These are phyloP conservation scores for Drosophila pseudotakahashii DNA, from an alignment of 2,888 invertebrate species.

Conservation along the genomic window DNA sequence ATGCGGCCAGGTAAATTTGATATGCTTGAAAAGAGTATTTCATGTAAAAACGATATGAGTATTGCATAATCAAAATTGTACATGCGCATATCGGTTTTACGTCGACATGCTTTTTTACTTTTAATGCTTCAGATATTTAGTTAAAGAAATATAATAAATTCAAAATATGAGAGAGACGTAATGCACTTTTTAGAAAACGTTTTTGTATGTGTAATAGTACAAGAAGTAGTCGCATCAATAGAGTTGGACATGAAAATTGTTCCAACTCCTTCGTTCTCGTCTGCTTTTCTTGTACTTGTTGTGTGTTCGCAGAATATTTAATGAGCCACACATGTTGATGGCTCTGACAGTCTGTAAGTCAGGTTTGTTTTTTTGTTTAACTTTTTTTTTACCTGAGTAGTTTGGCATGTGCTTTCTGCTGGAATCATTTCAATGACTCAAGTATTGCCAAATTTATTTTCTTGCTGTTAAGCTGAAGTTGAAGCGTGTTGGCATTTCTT, in stretches of 20 bases:
- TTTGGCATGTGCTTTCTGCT: constrained; percentile 41
- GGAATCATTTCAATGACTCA: constrained; percentile 28
- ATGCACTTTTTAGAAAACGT: too few species aligned
- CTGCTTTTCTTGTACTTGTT: constrained; percentile 39
- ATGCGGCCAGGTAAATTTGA: too few species aligned
- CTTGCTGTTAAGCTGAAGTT: constrained; percentile 8
- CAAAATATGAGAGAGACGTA: too few species aligned
- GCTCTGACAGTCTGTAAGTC: constrained; percentile 42
- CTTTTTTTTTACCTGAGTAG: constrained; percentile 9
- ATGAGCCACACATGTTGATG: constrained; percentile 71
- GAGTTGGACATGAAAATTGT: constrained; percentile 79
- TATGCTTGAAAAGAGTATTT: too few species aligned
- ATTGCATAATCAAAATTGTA: too few species aligned
- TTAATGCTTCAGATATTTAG: neutral
- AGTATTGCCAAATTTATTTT: constrained; percentile 44
- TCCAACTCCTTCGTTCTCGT: constrained; percentile 34
- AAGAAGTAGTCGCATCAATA: constrained; percentile 63
- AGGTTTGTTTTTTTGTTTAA: constrained; percentile 13
- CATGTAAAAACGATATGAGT: too few species aligned
- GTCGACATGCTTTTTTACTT: too few species aligned
- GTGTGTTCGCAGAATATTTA: constrained; percentile 63
- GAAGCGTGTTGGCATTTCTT: constrained; percentile 46
- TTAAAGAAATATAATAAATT: neutral
- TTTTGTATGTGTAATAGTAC: constrained; percentile 2
- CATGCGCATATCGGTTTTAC: too few species aligned